phyloP scores from a whole-genome alignment of 2,888 invertebrate species.

The Drosophila emarginata region DNA sequence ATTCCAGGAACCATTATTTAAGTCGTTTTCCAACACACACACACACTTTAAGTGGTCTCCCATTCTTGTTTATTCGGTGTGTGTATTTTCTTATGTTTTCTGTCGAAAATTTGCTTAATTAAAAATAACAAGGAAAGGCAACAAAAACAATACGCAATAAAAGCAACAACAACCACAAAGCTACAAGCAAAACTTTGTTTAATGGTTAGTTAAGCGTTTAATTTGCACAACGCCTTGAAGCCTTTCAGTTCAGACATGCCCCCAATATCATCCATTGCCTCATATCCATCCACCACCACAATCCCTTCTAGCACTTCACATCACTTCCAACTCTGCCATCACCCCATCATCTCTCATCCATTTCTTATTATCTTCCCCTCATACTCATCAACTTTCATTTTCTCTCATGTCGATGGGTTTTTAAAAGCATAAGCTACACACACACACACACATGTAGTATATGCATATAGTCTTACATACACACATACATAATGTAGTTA shows the following conservation, averaged over 20 bases:
- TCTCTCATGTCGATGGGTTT: slow-evolving; percentile 48
- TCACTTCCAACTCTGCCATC: not conserved
- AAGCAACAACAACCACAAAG: slow-evolving; percentile 57
- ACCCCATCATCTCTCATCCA: not conserved
- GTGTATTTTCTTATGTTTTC: slow-evolving; percentile 63
- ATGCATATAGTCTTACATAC: slow-evolving; percentile 1
- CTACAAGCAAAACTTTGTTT: slow-evolving; percentile 74
- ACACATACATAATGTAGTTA: slow-evolving; percentile 7
- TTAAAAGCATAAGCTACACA: slow-evolving; percentile 55
- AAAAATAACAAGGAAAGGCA: slow-evolving; percentile 65
- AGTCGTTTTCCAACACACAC: slow-evolving; percentile 15
- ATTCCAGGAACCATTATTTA: slow-evolving; percentile 7
- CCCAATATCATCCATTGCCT: not conserved
- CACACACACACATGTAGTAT: not conserved
- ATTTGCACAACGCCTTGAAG: slow-evolving; percentile 57
- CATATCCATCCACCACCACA: not conserved
- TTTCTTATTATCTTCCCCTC: not conserved
- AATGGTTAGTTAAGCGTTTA: slow-evolving; percentile 74
- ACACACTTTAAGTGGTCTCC: slow-evolving; percentile 25
- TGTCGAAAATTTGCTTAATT: slow-evolving; percentile 72
- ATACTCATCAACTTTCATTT: slow-evolving; percentile 3
- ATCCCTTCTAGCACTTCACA: not conserved
- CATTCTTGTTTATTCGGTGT: slow-evolving; percentile 27
- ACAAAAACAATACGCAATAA: slow-evolving; percentile 32
- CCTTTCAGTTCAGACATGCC: slow-evolving; percentile 24